Evolutionary conservation across 2,888 invertebrate species (phyloP), one percentile per base, ranked within the genome.

Genomic region (Spodoptera picta): DNA sequence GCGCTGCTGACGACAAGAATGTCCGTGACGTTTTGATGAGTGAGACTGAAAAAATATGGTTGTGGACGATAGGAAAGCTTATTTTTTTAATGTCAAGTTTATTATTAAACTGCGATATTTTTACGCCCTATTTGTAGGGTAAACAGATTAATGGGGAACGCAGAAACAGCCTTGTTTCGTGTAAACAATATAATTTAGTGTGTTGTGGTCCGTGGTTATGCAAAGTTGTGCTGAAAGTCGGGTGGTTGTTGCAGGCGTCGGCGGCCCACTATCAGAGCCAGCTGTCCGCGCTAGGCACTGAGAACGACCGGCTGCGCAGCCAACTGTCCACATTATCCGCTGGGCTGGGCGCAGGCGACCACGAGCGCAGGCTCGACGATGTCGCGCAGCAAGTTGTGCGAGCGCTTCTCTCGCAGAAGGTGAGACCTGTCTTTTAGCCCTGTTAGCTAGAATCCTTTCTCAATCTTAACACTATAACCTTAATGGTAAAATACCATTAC

Each of bases 331-430:
- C 87, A 70, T 81, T 90, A 69, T 86, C 93, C 0, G 87, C 86
- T 10, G 88, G 90, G 2, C 84, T 90, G 82, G 86, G 93, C 89
- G 75, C 91, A 95, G 84, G 96, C 70, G 97, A 97, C 83, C 98
- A 98, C 91, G 97, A 98, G 92, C 93, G 96, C 82, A 95, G 97
- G 89, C 92, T 98, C 83, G 97, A 98, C 92, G 97, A 98, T 92
- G 97, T 98, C 73, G 98, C 97, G 68, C 97, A 97, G 89, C 97
- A 97, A 87, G 97, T 97, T 75, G 97, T 98, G 63, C 96, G 97
- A 80, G 98, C 98, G 54, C 95, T 98, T 72, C 95, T 98, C 77
- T 97, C 97, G 53, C 98, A 98, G 95, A 98, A 98, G 96, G 97
- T 97, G 88, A 80, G 69, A 12, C 42, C 24, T 3, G 10, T 46